Evolutionary conservation across 2,888 invertebrate genomes (phyloP).

Genomic region (Drosophila greeni): DNA sequence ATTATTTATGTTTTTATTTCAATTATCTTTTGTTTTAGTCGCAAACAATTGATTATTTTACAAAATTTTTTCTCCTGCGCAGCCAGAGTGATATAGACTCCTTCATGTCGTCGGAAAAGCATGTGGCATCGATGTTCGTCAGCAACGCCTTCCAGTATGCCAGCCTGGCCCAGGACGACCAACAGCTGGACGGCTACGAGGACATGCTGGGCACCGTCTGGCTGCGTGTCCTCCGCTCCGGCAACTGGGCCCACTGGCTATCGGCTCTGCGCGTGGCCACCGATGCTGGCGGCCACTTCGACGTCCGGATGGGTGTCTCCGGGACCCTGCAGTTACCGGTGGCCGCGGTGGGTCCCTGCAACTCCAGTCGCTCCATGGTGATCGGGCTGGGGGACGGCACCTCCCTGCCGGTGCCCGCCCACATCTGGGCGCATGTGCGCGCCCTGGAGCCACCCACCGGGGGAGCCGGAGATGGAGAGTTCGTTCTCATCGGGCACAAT

Average conservation of each 20-base stretch:
- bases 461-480: slow-evolving; percentile 29
- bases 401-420: slow-evolving; percentile 33
- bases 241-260: slow-evolving; percentile 50
- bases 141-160: slow-evolving; percentile 22
- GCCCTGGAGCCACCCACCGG: slow-evolving; percentile 11
- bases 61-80: too few relatives aligned
- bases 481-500: slow-evolving; percentile 54
- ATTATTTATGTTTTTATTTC: too few relatives aligned
- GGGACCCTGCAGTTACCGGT: slow-evolving; percentile 30
- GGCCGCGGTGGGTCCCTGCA: slow-evolving; percentile 21
- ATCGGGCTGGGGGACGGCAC: slow-evolving; percentile 17
- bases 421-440: slow-evolving; percentile 55
- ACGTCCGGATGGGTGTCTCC: slow-evolving; percentile 50
- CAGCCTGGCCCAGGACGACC: slow-evolving; percentile 40
- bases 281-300: slow-evolving; percentile 17
- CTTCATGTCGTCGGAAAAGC: slow-evolving; percentile 13
- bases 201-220: slow-evolving; percentile 43
- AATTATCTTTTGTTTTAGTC: too few relatives aligned
- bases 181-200: slow-evolving; percentile 13
- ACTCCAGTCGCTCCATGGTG: slow-evolving; percentile 17
- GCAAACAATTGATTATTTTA: too few relatives aligned
- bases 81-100: neutral
- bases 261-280: slow-evolving; percentile 38
- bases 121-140: slow-evolving; percentile 32
- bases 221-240: slow-evolving; percentile 43